A percentile compares a stretch with the other conserved stretches of the same genome.
Conservation (phyloP, 1,140 invertebrate species). For the Dryas iulia region DNA sequence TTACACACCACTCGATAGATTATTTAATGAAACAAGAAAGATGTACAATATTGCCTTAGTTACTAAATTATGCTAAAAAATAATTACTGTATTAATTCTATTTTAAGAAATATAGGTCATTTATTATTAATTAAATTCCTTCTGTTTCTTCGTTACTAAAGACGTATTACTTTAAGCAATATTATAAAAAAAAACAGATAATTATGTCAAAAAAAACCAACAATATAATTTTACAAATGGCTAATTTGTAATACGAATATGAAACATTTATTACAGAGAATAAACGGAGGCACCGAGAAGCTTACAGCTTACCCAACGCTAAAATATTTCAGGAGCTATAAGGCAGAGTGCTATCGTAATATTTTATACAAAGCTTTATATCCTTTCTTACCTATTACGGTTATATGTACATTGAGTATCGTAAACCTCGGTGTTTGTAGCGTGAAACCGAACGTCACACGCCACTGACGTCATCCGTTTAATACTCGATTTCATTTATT, state of each 20-base stretch:
- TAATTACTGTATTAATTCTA: too few relatives aligned
- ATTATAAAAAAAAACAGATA: background rate
- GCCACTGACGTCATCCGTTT: constrained; percentile 43
- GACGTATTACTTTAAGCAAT: background rate
- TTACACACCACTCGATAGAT: too few relatives aligned
- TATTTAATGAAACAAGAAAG: too few relatives aligned
- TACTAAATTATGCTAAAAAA: too few relatives aligned
- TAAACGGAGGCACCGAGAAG: background rate
- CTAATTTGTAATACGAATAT: background rate
- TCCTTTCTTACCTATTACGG: constrained; percentile 21
- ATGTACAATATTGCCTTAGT: too few relatives aligned
- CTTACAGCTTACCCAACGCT: constrained; percentile 8
- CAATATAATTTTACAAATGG: background rate
- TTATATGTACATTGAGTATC: constrained; percentile 10
- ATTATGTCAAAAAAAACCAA: background rate
- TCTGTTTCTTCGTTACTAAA: too few relatives aligned
- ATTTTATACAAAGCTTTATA: constrained; percentile 30
- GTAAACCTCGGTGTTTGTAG: constrained; percentile 25
- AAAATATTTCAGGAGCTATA: constrained; percentile 26
- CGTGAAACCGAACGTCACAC: constrained; percentile 45
- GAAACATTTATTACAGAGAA: constrained; percentile 14
- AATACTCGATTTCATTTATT: constrained; percentile 36
- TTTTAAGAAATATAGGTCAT: too few relatives aligned
- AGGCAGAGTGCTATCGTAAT: constrained; percentile 24
- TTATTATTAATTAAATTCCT: too few relatives aligned